Evolutionary conservation across 1,140 invertebrate genomes (phyloP).

Genomic region (Lordiphosa mommai): DNA sequence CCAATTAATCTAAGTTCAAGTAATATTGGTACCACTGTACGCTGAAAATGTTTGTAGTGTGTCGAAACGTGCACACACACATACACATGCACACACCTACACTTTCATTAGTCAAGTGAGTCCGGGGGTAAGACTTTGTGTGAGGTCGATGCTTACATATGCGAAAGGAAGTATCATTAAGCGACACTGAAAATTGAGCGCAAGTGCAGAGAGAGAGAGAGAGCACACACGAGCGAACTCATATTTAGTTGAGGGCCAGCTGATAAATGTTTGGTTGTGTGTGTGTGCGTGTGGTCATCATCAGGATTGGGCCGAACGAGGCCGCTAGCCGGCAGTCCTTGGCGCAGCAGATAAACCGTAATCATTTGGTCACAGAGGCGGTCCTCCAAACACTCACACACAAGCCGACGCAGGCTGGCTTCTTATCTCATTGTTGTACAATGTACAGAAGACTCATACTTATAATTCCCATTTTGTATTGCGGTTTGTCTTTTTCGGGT

Average conservation of each 20-base stretch:
- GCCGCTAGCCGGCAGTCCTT: constrained; percentile 58
- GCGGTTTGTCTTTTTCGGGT: constrained; percentile 3
- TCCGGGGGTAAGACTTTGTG: constrained; percentile 39
- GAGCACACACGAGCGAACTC: constrained; percentile 6
- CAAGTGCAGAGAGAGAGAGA: constrained; percentile 29
- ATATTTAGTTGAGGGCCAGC: constrained; percentile 54
- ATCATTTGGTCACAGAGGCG: constrained; percentile 65
- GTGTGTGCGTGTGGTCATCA: constrained; percentile 33
- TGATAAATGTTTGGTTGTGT: constrained; percentile 54
- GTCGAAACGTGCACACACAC: not conserved
- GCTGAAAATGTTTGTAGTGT: too few relatives aligned
- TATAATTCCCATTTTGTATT: constrained; percentile 1
- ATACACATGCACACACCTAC: constrained; percentile 37
- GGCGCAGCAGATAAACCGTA: constrained; percentile 61
- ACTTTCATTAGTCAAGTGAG: constrained; percentile 39
- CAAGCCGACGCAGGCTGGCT: constrained; percentile 13
- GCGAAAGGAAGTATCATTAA: constrained; percentile 48
- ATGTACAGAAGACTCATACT: not conserved
- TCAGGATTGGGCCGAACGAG: constrained; percentile 43
- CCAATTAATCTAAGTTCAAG: too few relatives aligned
- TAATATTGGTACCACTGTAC: too few relatives aligned
- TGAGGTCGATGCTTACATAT: constrained; percentile 62
- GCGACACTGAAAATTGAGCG: constrained; percentile 59
- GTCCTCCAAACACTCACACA: constrained; percentile 24
- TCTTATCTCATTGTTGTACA: not conserved